Evolutionary conservation across 2,113 vertebrate genomes (phyloP), one percentile per base, ranked within the genome.

Genomic region (Oceanodroma tethys): DNA sequence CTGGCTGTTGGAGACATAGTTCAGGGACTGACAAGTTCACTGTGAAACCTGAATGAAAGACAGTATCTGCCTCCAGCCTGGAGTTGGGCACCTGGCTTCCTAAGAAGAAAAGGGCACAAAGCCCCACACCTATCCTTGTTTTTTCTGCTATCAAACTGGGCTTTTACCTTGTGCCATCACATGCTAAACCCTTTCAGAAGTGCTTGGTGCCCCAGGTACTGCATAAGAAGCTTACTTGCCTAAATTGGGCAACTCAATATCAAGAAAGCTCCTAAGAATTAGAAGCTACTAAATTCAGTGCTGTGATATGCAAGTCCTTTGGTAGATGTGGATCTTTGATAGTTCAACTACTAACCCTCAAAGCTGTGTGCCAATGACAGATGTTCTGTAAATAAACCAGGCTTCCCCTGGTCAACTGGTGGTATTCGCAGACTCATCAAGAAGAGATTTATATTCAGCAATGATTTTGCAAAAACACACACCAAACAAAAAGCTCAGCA

Each of bases 251-350:
- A 80, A 63, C 56, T 87, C 27, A 32, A 1, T 91, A 96, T 71
- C 78, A 72, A 68, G 78, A 91, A 82, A 94, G 87, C 15, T 88
- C 66, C 53, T 45, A 71, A 94, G 84, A 93, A 90, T 73, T 40
- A 87, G 81, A 82, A 95, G 43, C 65, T 76, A 38, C 87, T 81
- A 82, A 93, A 93, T 93, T 87, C 74, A 56, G 22, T 76, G 81
- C 50, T 80, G 40, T 76, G 71, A 72, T 78, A 66, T 16, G 8
- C 6, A 86, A 94, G 62, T 83, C 34, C 22, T 92, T 90, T 42
- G 45, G 71, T 73, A 90, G 84, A 90, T 95, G 58, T 58, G 62
- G 62, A 81, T 91, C 81, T 91, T 80, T 75, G 91, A 80, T 93
- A 75, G n/a, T 67, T 83, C 29, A 78, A n/a, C 60, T 58, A 26